Percentiles rank a stretch among this genome's conserved stretches.
phyloP scores from a whole-genome alignment of 2,888 invertebrate species.

The Cephalotes varians region DNA sequence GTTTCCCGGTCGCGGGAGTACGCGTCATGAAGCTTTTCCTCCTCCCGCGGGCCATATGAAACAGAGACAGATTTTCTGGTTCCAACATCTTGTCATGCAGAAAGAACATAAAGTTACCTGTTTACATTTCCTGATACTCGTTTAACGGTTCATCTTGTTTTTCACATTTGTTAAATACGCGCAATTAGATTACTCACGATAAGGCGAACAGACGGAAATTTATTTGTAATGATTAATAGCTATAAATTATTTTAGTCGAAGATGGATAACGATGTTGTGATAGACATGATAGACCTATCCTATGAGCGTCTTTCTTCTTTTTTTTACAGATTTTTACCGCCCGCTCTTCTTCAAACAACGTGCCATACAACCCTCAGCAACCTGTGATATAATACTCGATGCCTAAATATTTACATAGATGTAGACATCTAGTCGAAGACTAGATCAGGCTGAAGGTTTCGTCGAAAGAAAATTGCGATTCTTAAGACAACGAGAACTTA shows the following conservation, averaged over 20 bases:
- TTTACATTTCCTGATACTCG: slow-evolving; percentile 5
- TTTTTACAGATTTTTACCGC: slow-evolving; percentile 76
- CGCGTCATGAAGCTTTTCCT: slow-evolving; percentile 26
- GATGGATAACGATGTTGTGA: no score
- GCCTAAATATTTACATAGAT: slow-evolving; percentile 63
- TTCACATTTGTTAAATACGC: background rate
- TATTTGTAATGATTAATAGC: background rate
- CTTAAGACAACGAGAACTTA: background rate
- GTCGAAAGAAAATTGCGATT: background rate
- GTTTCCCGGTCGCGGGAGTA: slow-evolving; percentile 40
- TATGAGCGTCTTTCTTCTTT: background rate
- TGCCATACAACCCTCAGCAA: slow-evolving; percentile 83
- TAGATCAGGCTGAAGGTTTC: slow-evolving; percentile 45
- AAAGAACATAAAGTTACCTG: slow-evolving; percentile 57
- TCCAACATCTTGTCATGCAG: slow-evolving; percentile 58
- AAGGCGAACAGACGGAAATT: background rate
- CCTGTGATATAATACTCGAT: slow-evolving; percentile 83
- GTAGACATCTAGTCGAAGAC: slow-evolving; percentile 63
- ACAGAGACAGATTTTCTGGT: slow-evolving; percentile 53
- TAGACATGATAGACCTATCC: no score
- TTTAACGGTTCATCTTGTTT: slow-evolving; percentile 60
- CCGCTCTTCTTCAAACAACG: slow-evolving; percentile 75
- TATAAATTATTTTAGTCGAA: background rate
- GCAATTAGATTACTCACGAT: background rate
- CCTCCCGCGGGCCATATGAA: slow-evolving; percentile 28